A percentile compares a stretch with the other conserved stretches of the same genome.
Conservation (phyloP, 2,113 vertebrate genomes). For the Pithys albifrons region DNA sequence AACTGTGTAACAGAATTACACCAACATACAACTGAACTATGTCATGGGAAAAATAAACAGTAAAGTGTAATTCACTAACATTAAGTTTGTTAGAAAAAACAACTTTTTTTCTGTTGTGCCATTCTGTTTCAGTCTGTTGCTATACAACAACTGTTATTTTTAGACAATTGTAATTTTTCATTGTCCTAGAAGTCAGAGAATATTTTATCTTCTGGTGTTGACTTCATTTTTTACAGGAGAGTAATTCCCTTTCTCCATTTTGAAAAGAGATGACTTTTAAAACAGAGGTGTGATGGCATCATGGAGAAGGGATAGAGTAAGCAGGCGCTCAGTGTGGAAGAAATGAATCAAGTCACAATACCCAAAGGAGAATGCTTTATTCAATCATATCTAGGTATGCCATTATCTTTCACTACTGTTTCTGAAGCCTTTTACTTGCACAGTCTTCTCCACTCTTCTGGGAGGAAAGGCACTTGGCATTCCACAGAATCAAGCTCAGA, state of each 20-base stretch:
- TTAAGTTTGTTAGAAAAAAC: background rate
- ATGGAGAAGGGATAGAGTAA: background rate
- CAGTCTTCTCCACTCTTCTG: background rate
- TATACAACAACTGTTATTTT: background rate
- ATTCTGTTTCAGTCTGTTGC: background rate
- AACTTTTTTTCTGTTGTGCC: no score
- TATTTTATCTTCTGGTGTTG: background rate
- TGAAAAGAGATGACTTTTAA: background rate
- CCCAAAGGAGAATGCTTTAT: background rate
- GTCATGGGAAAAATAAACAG: background rate
- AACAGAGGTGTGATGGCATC: background rate
- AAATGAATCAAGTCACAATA: background rate
- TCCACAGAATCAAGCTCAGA: background rate
- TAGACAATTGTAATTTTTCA: background rate
- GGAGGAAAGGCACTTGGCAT: background rate
- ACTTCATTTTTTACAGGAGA: background rate
- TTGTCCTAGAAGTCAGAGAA: background rate
- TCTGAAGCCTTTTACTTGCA: background rate
- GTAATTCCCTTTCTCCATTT: background rate
- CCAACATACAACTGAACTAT: background rate
- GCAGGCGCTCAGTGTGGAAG: accelerated
- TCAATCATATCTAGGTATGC: background rate
- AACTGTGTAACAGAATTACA: background rate
- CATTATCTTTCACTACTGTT: background rate
- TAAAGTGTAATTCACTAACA: background rate